phyloP scores from a whole-genome alignment of 2,113 vertebrate species.

The Narcine bancroftii region DNA sequence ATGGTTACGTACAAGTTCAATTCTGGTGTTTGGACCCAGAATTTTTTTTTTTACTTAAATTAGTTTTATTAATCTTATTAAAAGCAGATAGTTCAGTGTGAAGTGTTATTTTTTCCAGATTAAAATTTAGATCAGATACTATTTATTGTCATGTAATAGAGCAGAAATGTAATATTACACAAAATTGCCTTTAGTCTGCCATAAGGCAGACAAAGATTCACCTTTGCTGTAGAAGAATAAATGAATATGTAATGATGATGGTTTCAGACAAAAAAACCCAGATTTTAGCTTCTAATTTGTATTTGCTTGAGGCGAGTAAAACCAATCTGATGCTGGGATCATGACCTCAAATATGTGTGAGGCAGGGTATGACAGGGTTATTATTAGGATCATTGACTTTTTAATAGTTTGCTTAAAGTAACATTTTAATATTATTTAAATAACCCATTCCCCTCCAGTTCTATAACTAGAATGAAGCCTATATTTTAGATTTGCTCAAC shows the following conservation, averaged over 20 bases:
- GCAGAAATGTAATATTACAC: no score
- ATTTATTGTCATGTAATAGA: no score
- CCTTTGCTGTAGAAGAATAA: background rate
- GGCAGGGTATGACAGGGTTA: background rate
- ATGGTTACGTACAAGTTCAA: background rate
- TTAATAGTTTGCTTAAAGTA: background rate
- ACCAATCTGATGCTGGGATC: background rate
- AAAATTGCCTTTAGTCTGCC: no score
- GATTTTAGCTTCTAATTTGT: conserved; percentile 16
- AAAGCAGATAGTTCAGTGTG: background rate
- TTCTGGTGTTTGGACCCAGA: background rate
- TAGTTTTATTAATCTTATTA: background rate
- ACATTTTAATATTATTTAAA: background rate
- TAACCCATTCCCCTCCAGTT: background rate
- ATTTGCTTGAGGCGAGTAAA: background rate
- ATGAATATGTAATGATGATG: background rate
- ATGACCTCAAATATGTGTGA: background rate
- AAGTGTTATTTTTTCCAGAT: background rate
- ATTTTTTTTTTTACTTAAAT: background rate
- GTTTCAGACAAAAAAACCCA: background rate
- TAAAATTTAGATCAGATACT: no score
- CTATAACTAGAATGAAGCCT: background rate
- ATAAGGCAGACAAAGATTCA: no score
- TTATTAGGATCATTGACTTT: background rate
- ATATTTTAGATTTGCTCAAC: background rate